A percentile compares a stretch with the other conserved stretches of the same genome.
Evolutionary conservation across 2,113 vertebrate species (phyloP).

Genomic region (Apteryx mantelli): DNA sequence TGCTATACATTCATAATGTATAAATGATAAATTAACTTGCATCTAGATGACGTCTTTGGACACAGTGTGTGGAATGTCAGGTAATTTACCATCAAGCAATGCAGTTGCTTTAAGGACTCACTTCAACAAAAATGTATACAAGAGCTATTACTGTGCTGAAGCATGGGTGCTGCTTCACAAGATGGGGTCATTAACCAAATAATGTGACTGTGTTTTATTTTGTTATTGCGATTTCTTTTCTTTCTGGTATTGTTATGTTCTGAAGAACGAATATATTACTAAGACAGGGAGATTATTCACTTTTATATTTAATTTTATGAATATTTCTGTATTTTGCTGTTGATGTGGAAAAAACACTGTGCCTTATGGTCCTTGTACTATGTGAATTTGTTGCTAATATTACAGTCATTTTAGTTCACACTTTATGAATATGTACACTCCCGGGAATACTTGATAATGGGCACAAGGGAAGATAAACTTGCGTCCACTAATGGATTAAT

Average conservation of each 20-base stretch:
- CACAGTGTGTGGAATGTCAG: neutral
- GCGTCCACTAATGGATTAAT: conserved; percentile 61
- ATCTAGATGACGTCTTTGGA: neutral
- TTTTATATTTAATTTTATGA: conserved; percentile 41
- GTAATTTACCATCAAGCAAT: neutral
- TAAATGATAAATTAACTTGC: neutral
- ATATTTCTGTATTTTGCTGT: conserved; percentile 4
- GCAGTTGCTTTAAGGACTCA: neutral
- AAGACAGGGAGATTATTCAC: conserved; percentile 7
- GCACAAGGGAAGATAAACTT: conserved; percentile 43
- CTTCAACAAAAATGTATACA: neutral
- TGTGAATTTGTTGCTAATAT: conserved; percentile 37
- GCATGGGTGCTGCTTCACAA: neutral
- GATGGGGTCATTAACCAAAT: conserved; percentile 25
- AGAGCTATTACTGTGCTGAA: neutral
- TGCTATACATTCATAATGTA: fast-evolving
- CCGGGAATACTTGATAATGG: conserved; percentile 60
- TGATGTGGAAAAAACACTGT: conserved; percentile 4
- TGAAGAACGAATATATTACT: conserved; percentile 10
- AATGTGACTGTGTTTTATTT: neutral
- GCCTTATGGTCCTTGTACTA: conserved; percentile 3
- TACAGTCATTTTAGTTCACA: conserved; percentile 62
- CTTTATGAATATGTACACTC: conserved; percentile 32
- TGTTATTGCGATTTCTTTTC: conserved; percentile 3
- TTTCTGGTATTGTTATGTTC: neutral